Evolutionary conservation across 2,113 vertebrate species (phyloP), one percentile per base, ranked within the genome.

Genomic region (Lepisosteus oculatus): DNA sequence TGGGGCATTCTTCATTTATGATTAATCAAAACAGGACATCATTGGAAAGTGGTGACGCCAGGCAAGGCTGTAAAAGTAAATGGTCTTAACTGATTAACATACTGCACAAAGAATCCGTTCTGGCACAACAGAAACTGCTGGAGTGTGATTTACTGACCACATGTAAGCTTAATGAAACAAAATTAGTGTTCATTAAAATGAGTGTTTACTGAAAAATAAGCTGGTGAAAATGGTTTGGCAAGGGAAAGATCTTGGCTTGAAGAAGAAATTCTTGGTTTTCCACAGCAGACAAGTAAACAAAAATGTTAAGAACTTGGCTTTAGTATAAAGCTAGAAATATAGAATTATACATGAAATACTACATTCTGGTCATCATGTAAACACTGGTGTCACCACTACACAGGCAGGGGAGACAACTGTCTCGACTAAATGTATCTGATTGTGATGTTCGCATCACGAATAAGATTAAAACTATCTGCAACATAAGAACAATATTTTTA

Each of bases 341-440:
- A 71, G 57, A 71, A 79, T 70, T 78, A 69, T 79, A 79, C 73
- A 76, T 13, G 7, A 71, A 14, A 65, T 56, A 70, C 77, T 44
- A 72, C 70, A 79, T 51, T 78, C 86, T 83, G 51, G 17, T 70
- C 79, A 80, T 76, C 54, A 68, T 68, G 64, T 76, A 84, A 79
- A 82, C 63, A 83, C 66, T 7, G 74, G 0, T 71, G 68, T 74
- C 55, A 66, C 59, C 59, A 61, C 2, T 29, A 6, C 17, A 61
- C 13, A 61, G 59, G 17, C 59, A 61, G 6, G 59, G 59, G 5
- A 61, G 59, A 61, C 59, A 29, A 61, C 59, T 29, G 59, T 61
- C 59, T 61, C 13, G 13, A 6, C 6, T 15, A 13, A 61, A 61
- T 61, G 17, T 14, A 61, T 61, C 59, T 61, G 17, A 57, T 11